These are phyloP conservation scores for Zele albiditarsus DNA, from an alignment of 2,888 invertebrate genomes.

Conservation along the genomic window DNA sequence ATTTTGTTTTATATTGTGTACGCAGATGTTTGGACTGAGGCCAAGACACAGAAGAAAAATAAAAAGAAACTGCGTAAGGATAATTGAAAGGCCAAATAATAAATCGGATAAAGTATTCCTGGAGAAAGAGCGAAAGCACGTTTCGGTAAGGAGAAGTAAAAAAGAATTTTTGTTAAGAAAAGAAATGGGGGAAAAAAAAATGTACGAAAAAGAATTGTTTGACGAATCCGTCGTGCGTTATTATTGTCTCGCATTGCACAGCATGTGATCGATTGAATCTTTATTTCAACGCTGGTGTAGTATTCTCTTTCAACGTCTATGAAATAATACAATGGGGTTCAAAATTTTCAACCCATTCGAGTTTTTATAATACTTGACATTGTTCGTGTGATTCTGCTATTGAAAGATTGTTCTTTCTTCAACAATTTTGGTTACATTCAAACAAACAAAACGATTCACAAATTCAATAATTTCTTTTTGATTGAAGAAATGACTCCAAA, in stretches of 20 bases:
- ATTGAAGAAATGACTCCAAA: background rate
- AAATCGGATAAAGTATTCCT: background rate
- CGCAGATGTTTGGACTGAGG: slow-evolving; percentile 84
- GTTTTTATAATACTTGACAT: slow-evolving; percentile 8
- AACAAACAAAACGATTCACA: background rate
- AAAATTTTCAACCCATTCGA: background rate
- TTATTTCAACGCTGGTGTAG: background rate
- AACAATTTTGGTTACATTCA: background rate
- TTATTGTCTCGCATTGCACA: background rate
- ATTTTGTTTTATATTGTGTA: slow-evolving; percentile 49
- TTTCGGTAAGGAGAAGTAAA: slow-evolving; percentile 9
- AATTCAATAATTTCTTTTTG: background rate
- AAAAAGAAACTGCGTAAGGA: slow-evolving; percentile 86
- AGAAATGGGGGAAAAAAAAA: slow-evolving; percentile 26
- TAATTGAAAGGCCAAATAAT: slow-evolving; percentile 74
- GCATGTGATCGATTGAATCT: background rate
- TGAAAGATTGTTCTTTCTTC: background rate
- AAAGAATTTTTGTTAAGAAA: background rate
- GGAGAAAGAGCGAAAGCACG: background rate
- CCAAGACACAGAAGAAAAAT: slow-evolving; percentile 82
- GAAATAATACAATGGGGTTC: slow-evolving; percentile 9
- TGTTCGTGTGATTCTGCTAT: background rate
- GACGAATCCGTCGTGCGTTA: slow-evolving; percentile 11
- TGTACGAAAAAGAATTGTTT: slow-evolving; percentile 1
- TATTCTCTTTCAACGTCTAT: slow-evolving; percentile 17